Percentiles rank a stretch among this genome's conserved stretches.
Conservation (phyloP, 2,888 invertebrate genomes). For the Galerucella pusilla region DNA sequence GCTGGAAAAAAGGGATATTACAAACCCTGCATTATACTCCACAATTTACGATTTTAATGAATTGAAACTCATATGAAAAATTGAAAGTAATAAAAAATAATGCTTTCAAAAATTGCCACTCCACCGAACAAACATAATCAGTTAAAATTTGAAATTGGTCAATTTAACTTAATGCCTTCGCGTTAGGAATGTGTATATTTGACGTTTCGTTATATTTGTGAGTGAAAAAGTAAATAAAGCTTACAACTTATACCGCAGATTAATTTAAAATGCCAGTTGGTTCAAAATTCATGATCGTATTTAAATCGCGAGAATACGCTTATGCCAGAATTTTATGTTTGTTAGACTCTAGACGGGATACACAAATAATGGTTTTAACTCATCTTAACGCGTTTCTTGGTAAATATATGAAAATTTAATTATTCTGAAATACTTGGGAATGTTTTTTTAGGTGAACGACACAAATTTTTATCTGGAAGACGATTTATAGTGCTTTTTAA, state of each 20-base stretch:
- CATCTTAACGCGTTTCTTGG: no score
- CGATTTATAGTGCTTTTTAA: no score
- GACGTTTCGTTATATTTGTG: slow-evolving; percentile 38
- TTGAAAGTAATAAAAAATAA: slow-evolving; percentile 44
- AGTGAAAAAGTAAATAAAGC: slow-evolving; percentile 38
- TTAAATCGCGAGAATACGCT: background rate
- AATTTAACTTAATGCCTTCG: slow-evolving; percentile 39
- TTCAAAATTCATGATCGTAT: slow-evolving; percentile 14
- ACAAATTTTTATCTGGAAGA: no score
- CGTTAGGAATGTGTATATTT: slow-evolving; percentile 40
- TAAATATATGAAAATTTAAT: no score
- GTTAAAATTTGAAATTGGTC: slow-evolving; percentile 46
- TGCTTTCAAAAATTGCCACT: slow-evolving; percentile 47
- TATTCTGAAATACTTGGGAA: no score
- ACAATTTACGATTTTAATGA: slow-evolving; percentile 35
- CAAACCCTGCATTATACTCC: slow-evolving; percentile 17
- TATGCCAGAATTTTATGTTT: background rate
- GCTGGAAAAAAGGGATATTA: slow-evolving; percentile 19
- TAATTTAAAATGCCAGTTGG: slow-evolving; percentile 27
- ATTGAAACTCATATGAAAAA: slow-evolving; percentile 36
- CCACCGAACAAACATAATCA: slow-evolving; percentile 43
- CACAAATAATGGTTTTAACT: no score
- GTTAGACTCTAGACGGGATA: background rate
- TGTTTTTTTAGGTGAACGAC: no score
- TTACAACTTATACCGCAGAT: slow-evolving; percentile 37